phyloP scores from a whole-genome alignment of 2,888 invertebrate genomes.

The Pegoplata infirma region DNA sequence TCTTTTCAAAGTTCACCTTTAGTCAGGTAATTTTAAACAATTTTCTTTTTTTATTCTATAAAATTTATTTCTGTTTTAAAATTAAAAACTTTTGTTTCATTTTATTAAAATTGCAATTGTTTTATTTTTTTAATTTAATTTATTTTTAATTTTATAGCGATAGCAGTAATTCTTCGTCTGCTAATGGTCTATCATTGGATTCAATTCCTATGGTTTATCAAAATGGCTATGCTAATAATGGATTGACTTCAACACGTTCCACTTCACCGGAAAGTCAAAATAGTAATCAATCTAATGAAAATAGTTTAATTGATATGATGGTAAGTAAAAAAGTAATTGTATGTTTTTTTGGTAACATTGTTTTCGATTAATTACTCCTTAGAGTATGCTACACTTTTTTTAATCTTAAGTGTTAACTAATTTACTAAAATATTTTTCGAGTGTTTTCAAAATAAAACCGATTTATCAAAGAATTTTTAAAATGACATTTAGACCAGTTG shows the following conservation, averaged over 20 bases:
- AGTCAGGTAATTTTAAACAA: conserved; percentile 74
- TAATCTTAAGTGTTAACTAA: too few relatives aligned
- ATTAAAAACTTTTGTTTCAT: neutral
- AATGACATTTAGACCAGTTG: too few relatives aligned
- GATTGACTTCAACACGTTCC: conserved; percentile 74
- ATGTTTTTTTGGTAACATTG: too few relatives aligned
- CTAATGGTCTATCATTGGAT: conserved; percentile 72
- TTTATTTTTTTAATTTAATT: neutral
- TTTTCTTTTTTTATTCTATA: neutral
- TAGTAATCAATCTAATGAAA: conserved; percentile 75
- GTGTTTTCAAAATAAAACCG: too few relatives aligned
- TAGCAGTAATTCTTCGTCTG: conserved; percentile 75
- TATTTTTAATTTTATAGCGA: conserved; percentile 67
- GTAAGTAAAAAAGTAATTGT: too few relatives aligned
- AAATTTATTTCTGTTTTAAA: neutral
- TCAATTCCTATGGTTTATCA: conserved; percentile 73
- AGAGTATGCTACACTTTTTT: too few relatives aligned
- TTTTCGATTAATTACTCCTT: too few relatives aligned
- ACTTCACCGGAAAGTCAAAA: conserved; percentile 77
- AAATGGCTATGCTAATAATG: conserved; percentile 64
- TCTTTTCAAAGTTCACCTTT: conserved; percentile 78
- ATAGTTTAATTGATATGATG: conserved; percentile 76
- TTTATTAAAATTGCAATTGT: too few relatives aligned
- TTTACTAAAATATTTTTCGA: too few relatives aligned
- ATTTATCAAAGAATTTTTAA: too few relatives aligned